Evolutionary conservation across 2,113 vertebrate genomes (phyloP), one percentile per base, ranked within the genome.

Genomic region (Tachysurus fulvidraco): DNA sequence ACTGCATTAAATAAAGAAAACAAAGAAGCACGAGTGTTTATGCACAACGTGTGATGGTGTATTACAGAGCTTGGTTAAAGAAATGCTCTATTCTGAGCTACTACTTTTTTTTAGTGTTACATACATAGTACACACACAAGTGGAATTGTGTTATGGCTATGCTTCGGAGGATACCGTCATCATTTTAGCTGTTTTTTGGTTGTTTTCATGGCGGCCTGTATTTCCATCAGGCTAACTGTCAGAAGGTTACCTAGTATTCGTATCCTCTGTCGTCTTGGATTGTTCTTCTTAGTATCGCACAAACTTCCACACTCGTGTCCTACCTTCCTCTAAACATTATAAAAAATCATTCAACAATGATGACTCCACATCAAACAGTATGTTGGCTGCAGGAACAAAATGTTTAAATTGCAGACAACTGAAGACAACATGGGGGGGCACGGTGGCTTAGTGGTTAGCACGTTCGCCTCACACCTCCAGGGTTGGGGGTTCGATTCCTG

Each of bases 1-100:
- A 88, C 55, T 92, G 91, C 85, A 76, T 82, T 3, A 69, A 67
- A 25, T 81, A 79, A 36, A 36, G 36, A 36, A 36, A 36, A 36
- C 55, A 44, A 80, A 60, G 17, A 28, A 83, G 81, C 23, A 12
- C 11, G 30, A 84, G 13, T 14, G 4, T 60, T 73, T 59, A 74
- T 6, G 4, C 44, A 77, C 57, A 28, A n/a, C 28, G 4, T 5
- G 5, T 50, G 16, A 50, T n/a, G 44, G 44, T 54, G 74, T 74
- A 50, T 50, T n/a, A 74, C 3, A 50, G 19, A 23, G 17, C 19
- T 4, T 52, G 14, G 44, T 76, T 44, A 23, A 73, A 46, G 10
- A 54, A 4, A 7, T 54, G 5, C 71, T 74, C 71, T 23, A 21
- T 41, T 71, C 30, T 19, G 16, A 41, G 36, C 36, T 71, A 5